Percentiles rank a stretch among this genome's conserved stretches.
Evolutionary conservation across 2,797 vertebrate genomes (phyloP).

Genomic region (Todus mexicanus): DNA sequence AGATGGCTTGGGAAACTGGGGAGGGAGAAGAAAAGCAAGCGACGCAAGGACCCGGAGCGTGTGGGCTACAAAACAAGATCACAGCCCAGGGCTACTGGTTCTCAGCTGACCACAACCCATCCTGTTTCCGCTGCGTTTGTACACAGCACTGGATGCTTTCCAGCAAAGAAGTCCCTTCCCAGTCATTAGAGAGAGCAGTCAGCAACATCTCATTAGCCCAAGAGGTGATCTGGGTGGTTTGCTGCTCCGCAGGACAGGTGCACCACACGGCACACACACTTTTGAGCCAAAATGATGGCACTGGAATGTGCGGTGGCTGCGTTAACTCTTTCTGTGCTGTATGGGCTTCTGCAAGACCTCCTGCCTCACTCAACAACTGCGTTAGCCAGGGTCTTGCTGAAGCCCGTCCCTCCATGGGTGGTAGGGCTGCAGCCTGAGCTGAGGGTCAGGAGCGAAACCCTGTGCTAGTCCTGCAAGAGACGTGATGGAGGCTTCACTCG

Average conservation of each 20-base stretch:
- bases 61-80: not conserved
- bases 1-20: not conserved
- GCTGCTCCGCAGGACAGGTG: not conserved
- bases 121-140: not conserved
- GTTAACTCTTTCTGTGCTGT: not conserved
- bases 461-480: not conserved
- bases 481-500: not conserved
- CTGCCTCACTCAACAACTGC: not conserved
- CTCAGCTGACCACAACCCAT: not conserved
- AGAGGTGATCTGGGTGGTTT: not conserved
- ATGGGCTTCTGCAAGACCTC: not conserved
- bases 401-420: accelerated
- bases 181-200: not conserved
- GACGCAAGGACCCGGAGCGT: not conserved
- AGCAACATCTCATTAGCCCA: not conserved
- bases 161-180: not conserved
- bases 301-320: not conserved
- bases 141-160: not conserved
- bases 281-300: not conserved
- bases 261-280: not conserved
- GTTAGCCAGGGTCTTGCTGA: not conserved
- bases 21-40: not conserved
- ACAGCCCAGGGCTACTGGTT: not conserved
- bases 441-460: not conserved
- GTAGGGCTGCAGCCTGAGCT: not conserved